Percentiles rank a stretch among this genome's conserved stretches.
Evolutionary conservation across 2,888 invertebrate species (phyloP).

Genomic region (Heteromyza rotundicornis): DNA sequence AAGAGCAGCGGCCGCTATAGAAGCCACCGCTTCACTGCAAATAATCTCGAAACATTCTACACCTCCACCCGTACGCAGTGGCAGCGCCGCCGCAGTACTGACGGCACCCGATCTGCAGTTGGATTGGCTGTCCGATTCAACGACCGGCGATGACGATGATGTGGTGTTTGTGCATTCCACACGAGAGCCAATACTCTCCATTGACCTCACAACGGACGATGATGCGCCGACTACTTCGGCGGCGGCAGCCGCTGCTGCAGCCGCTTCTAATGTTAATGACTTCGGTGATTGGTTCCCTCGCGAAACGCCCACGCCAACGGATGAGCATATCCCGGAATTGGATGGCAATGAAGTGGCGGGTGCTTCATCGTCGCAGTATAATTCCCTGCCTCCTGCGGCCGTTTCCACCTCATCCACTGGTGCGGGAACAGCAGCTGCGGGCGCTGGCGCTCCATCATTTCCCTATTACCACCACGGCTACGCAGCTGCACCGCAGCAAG

Average conservation of each 20-base stretch:
- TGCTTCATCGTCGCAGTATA: background rate
- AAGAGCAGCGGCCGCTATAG: slow-evolving; percentile 5
- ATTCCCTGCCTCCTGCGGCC: background rate
- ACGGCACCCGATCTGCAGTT: slow-evolving; percentile 74
- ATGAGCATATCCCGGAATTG: no score
- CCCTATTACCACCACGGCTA: background rate
- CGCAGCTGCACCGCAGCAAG: background rate
- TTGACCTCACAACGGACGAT: slow-evolving; percentile 69
- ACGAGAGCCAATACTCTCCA: slow-evolving; percentile 64
- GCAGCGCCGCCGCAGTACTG: slow-evolving; percentile 42
- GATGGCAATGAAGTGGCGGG: background rate
- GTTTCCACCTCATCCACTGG: background rate
- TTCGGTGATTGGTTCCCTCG: no score
- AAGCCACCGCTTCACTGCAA: background rate
- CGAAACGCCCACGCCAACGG: background rate
- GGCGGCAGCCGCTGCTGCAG: slow-evolving; percentile 11
- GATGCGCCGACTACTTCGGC: slow-evolving; percentile 45
- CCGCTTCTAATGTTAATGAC: no score
- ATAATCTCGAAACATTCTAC: background rate
- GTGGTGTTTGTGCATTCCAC: slow-evolving; percentile 63
- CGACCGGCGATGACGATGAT: slow-evolving; percentile 68
- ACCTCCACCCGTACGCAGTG: slow-evolving; percentile 13
- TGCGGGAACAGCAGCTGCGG: background rate
- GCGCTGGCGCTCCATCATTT: background rate
- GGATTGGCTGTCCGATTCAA: slow-evolving; percentile 73